Conservation (phyloP, 2,797 vertebrate species). For the Acrocephalus scirpaceus region DNA sequence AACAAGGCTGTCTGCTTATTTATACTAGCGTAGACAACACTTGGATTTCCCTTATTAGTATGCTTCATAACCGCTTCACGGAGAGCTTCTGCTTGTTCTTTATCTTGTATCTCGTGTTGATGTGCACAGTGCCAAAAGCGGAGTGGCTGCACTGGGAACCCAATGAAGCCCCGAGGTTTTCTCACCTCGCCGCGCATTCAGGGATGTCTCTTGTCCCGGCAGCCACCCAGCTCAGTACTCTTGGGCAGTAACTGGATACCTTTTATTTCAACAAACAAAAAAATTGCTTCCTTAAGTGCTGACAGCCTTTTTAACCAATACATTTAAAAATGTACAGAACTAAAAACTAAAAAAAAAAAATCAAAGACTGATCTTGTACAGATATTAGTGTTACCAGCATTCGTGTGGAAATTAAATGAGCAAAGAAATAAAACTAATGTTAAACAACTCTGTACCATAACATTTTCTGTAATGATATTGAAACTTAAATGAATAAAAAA, state of each 20-base stretch:
- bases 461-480: slow-evolving; percentile 99
- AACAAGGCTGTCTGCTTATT: slow-evolving; percentile 88
- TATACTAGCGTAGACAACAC: slow-evolving; percentile 91
- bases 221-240: slow-evolving; percentile 83
- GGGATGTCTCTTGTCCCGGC: slow-evolving; percentile 83
- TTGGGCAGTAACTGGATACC: slow-evolving; percentile 87
- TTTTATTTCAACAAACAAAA: slow-evolving; percentile 92
- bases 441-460: slow-evolving; percentile 99
- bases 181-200: slow-evolving; percentile 77
- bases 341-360: slow-evolving; percentile 80
- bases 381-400: slow-evolving; percentile 99
- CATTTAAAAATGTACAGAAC: slow-evolving; percentile 98
- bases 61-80: slow-evolving; percentile 98
- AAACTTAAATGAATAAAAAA: slow-evolving; percentile 97
- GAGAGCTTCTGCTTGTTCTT: slow-evolving; percentile 99
- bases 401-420: slow-evolving; percentile 95
- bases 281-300: slow-evolving; percentile 99
- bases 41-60: slow-evolving; percentile 97
- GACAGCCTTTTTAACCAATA: slow-evolving; percentile 99
- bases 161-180: slow-evolving; percentile 69
- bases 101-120: slow-evolving; percentile 99
- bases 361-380: slow-evolving; percentile 99
- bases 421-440: slow-evolving; percentile 93
- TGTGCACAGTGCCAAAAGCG: slow-evolving; percentile 98
- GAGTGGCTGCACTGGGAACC: slow-evolving; percentile 77